Percentiles rank a stretch among this genome's conserved stretches.
phyloP scores from a whole-genome alignment of 2,888 invertebrate species.

The Galerucella nymphaeae region DNA sequence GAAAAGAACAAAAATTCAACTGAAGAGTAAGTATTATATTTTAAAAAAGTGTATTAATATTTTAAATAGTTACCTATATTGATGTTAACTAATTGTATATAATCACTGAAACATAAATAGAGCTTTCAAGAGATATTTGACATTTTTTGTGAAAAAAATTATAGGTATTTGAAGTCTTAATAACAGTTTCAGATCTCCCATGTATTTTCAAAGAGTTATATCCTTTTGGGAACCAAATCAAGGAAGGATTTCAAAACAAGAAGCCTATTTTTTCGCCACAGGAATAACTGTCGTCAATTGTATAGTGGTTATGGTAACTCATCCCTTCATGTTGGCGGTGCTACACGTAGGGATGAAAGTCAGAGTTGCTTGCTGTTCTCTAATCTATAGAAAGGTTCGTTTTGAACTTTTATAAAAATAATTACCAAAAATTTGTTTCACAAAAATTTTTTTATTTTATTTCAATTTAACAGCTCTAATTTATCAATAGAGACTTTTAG shows the following conservation, averaged over 20 bases:
- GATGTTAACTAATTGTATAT: too few species aligned
- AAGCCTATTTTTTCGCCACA: constrained; percentile 71
- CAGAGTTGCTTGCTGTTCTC: constrained; percentile 76
- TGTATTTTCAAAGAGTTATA: constrained; percentile 54
- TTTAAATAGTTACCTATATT: too few species aligned
- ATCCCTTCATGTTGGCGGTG: constrained; percentile 77
- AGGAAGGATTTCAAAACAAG: constrained; percentile 57
- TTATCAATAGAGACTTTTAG: too few species aligned
- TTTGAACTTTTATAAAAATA: neutral
- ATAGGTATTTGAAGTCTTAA: too few species aligned
- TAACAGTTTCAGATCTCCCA: constrained; percentile 55
- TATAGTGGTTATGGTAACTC: constrained; percentile 73
- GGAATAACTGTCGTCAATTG: constrained; percentile 70
- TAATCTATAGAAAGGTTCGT: constrained; percentile 79
- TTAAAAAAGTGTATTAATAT: too few species aligned
- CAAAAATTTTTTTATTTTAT: too few species aligned
- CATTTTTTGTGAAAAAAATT: too few species aligned
- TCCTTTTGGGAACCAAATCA: constrained; percentile 61
- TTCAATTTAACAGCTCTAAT: too few species aligned
- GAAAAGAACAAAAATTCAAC: constrained; percentile 58
- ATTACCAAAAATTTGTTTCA: neutral
- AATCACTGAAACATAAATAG: too few species aligned
- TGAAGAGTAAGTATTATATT: constrained; percentile 49
- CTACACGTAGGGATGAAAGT: constrained; percentile 79
- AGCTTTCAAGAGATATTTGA: too few species aligned